phyloP scores from a whole-genome alignment of 1,140 invertebrate species.

The Lordiphosa mommai region DNA sequence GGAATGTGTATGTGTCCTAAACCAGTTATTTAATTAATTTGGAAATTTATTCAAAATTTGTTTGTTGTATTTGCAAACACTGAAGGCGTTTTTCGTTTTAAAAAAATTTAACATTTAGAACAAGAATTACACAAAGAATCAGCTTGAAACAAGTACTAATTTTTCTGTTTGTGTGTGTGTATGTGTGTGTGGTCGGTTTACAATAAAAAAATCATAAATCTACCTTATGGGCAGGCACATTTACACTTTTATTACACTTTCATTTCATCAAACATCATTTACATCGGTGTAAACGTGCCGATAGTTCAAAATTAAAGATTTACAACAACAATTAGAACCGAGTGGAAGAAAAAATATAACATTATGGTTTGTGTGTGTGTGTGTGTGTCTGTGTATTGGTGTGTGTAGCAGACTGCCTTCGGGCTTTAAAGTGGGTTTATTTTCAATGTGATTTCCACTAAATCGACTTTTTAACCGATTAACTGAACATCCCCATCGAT shows the following conservation, averaged over 20 bases:
- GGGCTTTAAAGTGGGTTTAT: background rate
- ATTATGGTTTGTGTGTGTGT: conserved; percentile 27
- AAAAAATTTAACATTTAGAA: conserved; percentile 71
- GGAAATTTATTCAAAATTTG: conserved; percentile 54
- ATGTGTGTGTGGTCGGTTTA: conserved; percentile 12
- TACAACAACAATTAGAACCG: conserved; percentile 71
- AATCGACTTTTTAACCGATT: background rate
- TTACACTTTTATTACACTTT: conserved; percentile 40
- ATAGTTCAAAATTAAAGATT: conserved; percentile 41
- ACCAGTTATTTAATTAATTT: conserved; percentile 30
- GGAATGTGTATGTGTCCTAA: conserved; percentile 29
- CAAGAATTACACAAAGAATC: conserved; percentile 73
- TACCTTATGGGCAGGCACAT: conserved; percentile 60
- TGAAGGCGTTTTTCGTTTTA: conserved; percentile 50
- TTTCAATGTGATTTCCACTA: background rate
- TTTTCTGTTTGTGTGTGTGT: conserved; percentile 42
- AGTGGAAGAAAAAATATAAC: conserved; percentile 54
- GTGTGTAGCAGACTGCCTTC: background rate
- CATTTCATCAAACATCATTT: conserved; percentile 28
- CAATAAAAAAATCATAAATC: conserved; percentile 40
- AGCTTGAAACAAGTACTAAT: conserved; percentile 71
- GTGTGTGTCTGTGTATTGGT: conserved; percentile 23
- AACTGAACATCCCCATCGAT: background rate
- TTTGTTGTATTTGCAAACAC: conserved; percentile 71
- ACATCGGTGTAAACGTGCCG: conserved; percentile 43